Percentiles rank a stretch among this genome's conserved stretches.
Evolutionary conservation across 2,113 vertebrate species (phyloP).

Genomic region (Cyanistes caeruleus): DNA sequence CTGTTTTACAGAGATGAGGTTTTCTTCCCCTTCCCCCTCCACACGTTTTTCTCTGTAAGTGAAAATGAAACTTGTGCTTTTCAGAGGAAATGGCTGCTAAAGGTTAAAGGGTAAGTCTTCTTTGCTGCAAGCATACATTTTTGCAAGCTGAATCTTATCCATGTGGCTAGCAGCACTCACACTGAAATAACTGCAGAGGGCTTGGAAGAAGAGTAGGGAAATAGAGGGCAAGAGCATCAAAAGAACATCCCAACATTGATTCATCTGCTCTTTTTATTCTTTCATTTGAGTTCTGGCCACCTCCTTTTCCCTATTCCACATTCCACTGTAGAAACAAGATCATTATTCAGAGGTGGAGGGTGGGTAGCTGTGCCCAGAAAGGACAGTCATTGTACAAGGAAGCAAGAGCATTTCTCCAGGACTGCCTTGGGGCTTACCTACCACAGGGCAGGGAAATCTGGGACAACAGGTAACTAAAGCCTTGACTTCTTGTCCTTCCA

Average conservation of each 20-base stretch:
- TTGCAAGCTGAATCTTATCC: constrained; percentile 66
- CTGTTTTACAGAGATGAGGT: not conserved
- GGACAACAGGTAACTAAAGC: not conserved
- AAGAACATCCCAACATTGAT: constrained; percentile 15
- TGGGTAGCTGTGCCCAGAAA: not conserved
- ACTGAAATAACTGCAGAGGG: constrained; percentile 45
- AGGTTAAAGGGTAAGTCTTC: constrained; percentile 66
- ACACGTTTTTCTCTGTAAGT: constrained; percentile 54
- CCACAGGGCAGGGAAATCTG: rapidly evolving
- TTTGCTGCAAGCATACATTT: constrained; percentile 47
- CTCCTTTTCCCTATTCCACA: not conserved
- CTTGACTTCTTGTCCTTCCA: not conserved
- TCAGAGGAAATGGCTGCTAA: constrained; percentile 71
- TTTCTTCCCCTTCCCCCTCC: constrained; percentile 36
- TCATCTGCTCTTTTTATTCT: not conserved
- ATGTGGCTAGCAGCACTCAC: constrained; percentile 64
- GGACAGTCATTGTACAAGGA: rapidly evolving
- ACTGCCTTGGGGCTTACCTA: not conserved
- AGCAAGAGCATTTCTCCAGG: not conserved
- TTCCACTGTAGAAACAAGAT: not conserved
- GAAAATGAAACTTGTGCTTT: constrained; percentile 67
- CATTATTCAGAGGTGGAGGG: not conserved
- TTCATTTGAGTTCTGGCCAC: constrained; percentile 4
- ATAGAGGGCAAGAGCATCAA: constrained; percentile 31
- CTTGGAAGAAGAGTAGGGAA: constrained; percentile 21